Percentiles rank a stretch among this genome's conserved stretches.
Evolutionary conservation across 2,113 vertebrate genomes (phyloP).

Genomic region (Falcunculus frontatus): DNA sequence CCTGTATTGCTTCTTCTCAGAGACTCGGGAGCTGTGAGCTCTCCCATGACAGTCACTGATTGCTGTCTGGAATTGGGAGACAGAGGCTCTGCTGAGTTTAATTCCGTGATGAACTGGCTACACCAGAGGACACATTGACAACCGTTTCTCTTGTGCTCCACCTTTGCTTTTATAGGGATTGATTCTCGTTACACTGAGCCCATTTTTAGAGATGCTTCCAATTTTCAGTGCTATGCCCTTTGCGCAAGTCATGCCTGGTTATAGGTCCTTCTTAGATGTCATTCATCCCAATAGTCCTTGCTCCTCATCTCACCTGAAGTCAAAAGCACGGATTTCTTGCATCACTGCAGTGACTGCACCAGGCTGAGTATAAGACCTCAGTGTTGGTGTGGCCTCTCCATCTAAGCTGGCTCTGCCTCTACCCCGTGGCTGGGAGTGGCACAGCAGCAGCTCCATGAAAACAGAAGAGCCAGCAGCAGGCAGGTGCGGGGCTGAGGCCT

Average conservation of each 20-base stretch:
- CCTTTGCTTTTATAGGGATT: neutral
- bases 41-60: neutral
- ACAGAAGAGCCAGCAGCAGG: neutral
- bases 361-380: neutral
- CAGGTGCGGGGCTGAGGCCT: rapidly evolving
- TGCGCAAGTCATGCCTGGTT: neutral
- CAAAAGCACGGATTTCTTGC: neutral
- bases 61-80: neutral
- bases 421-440: rapidly evolving
- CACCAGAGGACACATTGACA: neutral
- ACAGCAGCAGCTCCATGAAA: neutral
- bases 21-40: rapidly evolving
- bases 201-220: neutral
- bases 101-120: neutral
- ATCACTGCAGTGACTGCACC: neutral
- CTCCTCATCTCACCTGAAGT: neutral
- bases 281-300: neutral
- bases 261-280: neutral
- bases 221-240: neutral
- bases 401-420: neutral
- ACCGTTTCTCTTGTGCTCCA: neutral
- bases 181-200: neutral
- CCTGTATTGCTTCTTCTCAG: neutral
- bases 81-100: neutral
- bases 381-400: neutral